Conservation (phyloP, 2,888 invertebrate species). For the Lithophane socia region DNA sequence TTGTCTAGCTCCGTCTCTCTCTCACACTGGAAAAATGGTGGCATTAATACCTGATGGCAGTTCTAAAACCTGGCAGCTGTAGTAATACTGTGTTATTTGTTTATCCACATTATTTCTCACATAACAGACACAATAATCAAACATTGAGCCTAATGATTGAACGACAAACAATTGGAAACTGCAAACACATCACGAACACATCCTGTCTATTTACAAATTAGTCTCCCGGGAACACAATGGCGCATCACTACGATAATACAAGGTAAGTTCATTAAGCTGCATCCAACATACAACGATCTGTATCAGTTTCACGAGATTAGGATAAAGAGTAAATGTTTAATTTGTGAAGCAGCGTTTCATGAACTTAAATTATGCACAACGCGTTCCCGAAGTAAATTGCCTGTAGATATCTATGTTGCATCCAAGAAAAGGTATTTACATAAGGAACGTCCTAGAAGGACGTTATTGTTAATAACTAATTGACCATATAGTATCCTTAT, state of each 20-base stretch:
- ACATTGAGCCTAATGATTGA: conserved; percentile 34
- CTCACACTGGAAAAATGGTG: too few species aligned
- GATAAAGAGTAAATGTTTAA: conserved; percentile 23
- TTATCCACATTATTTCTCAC: background rate
- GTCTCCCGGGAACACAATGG: conserved; percentile 22
- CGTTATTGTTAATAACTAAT: too few species aligned
- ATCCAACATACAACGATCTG: conserved; percentile 16
- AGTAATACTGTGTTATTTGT: background rate
- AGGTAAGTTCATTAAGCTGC: conserved; percentile 24
- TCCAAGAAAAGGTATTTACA: background rate
- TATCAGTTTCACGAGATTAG: conserved; percentile 18
- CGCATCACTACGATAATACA: conserved; percentile 9
- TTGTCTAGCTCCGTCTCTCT: too few species aligned
- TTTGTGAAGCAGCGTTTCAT: background rate
- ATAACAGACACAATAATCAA: conserved; percentile 28
- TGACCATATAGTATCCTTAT: background rate
- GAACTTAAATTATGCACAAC: conserved; percentile 22
- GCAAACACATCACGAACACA: conserved; percentile 41
- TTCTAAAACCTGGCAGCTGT: background rate
- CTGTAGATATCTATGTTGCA: conserved; percentile 4
- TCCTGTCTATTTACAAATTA: conserved; percentile 40
- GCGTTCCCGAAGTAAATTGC: conserved; percentile 9
- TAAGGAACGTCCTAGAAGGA: background rate
- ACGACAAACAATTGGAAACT: conserved; percentile 42
- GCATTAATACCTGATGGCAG: background rate